Conservation (phyloP, 30 jellyfish, hydroid and myxozoan genomes). For the Hydra vulgaris region DNA sequence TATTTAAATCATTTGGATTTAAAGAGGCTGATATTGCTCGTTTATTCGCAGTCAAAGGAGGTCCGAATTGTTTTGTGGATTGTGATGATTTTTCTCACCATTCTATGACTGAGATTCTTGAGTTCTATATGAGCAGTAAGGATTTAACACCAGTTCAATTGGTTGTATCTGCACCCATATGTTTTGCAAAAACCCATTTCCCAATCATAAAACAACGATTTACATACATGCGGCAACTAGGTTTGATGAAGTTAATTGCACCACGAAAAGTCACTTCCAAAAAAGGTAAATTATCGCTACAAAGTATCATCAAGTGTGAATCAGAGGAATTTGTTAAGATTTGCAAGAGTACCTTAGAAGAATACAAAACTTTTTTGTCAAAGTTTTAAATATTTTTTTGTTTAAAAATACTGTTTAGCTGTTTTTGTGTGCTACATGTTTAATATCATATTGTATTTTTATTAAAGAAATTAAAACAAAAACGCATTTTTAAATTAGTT, state of each 20-base stretch:
- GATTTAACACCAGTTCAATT: constrained; percentile 20
- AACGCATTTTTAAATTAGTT: no score
- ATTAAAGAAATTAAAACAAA: no score
- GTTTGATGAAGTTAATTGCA: neutral
- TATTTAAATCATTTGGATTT: constrained; percentile 13
- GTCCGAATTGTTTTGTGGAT: constrained; percentile 15
- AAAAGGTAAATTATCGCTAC: neutral
- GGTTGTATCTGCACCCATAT: constrained; percentile 21
- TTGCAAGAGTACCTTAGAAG: constrained; percentile 2
- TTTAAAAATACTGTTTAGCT: neutral
- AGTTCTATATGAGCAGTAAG: neutral
- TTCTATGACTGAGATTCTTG: constrained; percentile 2
- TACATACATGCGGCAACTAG: neutral
- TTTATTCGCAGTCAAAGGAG: constrained; percentile 16
- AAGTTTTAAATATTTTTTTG: neutral
- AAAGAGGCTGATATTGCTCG: constrained; percentile 9
- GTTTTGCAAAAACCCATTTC: neutral
- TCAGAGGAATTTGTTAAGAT: constrained; percentile 5
- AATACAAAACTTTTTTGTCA: neutral
- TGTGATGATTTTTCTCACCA: constrained; percentile 13
- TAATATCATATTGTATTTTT: no score
- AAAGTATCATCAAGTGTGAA: constrained; percentile 7
- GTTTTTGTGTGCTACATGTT: no score
- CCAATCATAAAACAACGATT: constrained; percentile 10
- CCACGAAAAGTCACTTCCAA: neutral